These are phyloP conservation scores for Osmerus mordax DNA, from an alignment of 2,113 vertebrate genomes.

Conservation along the genomic window DNA sequence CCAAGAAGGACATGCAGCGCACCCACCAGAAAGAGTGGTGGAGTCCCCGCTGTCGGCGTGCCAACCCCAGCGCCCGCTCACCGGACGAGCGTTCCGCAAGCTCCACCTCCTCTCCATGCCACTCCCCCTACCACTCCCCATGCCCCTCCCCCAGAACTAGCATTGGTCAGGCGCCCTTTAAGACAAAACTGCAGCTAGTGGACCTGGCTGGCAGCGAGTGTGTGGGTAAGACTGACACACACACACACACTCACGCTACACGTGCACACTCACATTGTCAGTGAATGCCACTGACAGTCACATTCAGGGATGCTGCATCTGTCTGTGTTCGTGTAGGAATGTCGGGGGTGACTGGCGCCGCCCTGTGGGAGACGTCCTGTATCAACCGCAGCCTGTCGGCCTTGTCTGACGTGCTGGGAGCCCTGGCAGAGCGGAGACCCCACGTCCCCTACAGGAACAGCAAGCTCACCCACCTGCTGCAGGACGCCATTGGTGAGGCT, in stretches of 20 bases:
- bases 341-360: slow-evolving; percentile 75
- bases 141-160: slow-evolving; percentile 58
- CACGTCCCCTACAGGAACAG: slow-evolving; percentile 85
- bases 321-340: slow-evolving; percentile 58
- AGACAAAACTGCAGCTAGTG: slow-evolving; percentile 79
- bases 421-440: slow-evolving; percentile 73
- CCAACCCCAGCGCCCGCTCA: slow-evolving; percentile 38
- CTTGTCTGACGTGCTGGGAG: slow-evolving; percentile 79
- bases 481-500: slow-evolving; percentile 74
- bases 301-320: too few species aligned
- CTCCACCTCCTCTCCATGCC: slow-evolving; percentile 48
- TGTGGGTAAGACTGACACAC: slow-evolving; percentile 57
- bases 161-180: slow-evolving; percentile 50
- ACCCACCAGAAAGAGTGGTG: slow-evolving; percentile 59
- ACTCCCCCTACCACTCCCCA: slow-evolving; percentile 35
- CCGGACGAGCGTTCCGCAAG: slow-evolving; percentile 43
- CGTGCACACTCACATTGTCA: too few species aligned
- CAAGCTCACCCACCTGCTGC: slow-evolving; percentile 82
- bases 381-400: slow-evolving; percentile 83
- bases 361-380: slow-evolving; percentile 77
- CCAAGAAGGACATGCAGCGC: slow-evolving; percentile 48
- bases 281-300: too few species aligned
- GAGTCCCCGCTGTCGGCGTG: slow-evolving; percentile 66
- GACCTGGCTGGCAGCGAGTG: slow-evolving; percentile 86
- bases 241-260: too few species aligned